phyloP scores from a whole-genome alignment of 2,113 vertebrate species.

The Salvelinus namaycush region DNA sequence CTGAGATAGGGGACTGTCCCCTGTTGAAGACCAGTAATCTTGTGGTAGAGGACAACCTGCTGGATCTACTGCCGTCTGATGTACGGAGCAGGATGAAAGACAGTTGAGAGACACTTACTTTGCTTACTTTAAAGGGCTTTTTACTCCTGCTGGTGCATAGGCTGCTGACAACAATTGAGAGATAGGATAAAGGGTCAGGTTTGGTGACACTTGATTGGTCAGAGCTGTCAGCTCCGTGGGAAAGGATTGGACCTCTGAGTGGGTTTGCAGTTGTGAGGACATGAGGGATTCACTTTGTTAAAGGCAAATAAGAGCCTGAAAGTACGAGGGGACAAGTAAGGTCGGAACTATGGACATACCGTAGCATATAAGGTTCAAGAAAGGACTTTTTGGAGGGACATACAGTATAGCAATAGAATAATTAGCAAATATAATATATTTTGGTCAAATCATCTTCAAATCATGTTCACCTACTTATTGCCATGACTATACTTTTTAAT shows the following conservation, averaged over 20 bases:
- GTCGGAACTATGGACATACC: background rate
- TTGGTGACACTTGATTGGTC: background rate
- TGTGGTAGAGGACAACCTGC: conserved; percentile 75
- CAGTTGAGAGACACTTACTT: conserved; percentile 34
- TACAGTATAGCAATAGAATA: background rate
- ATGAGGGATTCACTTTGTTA: background rate
- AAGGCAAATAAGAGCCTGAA: background rate
- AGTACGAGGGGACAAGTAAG: background rate
- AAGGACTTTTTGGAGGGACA: background rate
- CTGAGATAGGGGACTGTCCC: conserved; percentile 75
- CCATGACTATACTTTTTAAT: background rate
- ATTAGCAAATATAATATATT: background rate
- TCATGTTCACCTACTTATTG: background rate
- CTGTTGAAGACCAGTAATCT: conserved; percentile 72
- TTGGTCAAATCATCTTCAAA: background rate
- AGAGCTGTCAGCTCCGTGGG: background rate
- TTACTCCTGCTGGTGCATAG: too few species aligned
- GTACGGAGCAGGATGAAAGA: conserved; percentile 68
- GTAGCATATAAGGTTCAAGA: background rate
- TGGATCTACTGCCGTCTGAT: conserved; percentile 75
- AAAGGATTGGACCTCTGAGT: background rate
- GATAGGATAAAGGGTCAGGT: background rate
- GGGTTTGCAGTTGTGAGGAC: background rate
- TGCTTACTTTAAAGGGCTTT: too few species aligned
- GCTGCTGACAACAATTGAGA: background rate